These are phyloP conservation scores for Catostylus mosaicus DNA, from an alignment of 30 jellyfish, hydroid and myxozoan genomes.

Conservation along the genomic window DNA sequence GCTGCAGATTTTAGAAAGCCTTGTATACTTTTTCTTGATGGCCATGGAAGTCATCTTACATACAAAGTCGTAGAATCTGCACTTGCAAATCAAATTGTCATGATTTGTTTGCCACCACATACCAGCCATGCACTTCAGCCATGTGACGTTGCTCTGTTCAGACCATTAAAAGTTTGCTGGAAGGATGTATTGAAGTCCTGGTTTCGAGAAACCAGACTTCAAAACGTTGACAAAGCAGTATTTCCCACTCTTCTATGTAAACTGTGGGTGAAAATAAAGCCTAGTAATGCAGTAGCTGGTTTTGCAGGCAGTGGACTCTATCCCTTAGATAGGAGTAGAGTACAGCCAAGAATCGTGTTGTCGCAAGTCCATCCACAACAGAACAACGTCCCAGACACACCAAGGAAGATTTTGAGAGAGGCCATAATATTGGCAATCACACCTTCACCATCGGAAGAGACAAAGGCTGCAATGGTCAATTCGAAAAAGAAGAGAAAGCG, in stretches of 20 bases:
- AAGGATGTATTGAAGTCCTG: conserved; percentile 21
- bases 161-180: conserved; percentile 45
- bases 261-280: conserved; percentile 20
- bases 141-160: conserved; percentile 41
- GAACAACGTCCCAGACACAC: conserved; percentile 15
- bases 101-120: conserved; percentile 68
- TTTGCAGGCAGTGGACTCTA: conserved; percentile 51
- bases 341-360: conserved; percentile 17
- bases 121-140: conserved; percentile 73
- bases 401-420: conserved; percentile 35
- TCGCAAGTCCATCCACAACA: conserved; percentile 4
- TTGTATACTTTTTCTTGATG: conserved; percentile 64
- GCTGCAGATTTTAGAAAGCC: conserved; percentile 48
- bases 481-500: conserved; percentile 18
- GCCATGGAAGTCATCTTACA: conserved; percentile 68
- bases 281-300: conserved; percentile 46
- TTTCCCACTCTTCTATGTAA: conserved; percentile 52
- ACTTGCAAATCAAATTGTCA: conserved; percentile 34
- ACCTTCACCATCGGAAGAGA: conserved; percentile 25
- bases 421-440: conserved; percentile 32
- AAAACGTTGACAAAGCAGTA: conserved; percentile 43
- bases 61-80: conserved; percentile 57
- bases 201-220: conserved; percentile 42
- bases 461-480: conserved; percentile 43
- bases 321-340: conserved; percentile 27